Conservation (phyloP, 2,797 vertebrate genomes). For the Rhodeus uyekii region DNA sequence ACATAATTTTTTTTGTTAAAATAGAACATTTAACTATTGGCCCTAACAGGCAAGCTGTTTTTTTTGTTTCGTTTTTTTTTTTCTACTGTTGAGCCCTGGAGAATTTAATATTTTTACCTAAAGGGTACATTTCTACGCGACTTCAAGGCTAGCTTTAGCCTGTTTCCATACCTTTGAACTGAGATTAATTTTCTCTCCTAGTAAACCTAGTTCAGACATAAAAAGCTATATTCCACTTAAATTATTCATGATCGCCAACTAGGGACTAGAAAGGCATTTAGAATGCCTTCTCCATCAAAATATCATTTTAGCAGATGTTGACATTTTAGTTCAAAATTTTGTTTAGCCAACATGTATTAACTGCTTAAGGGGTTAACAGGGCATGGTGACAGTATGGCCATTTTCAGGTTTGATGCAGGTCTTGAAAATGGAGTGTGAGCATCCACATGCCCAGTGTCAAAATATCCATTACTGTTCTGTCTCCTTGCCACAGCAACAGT, state of each 20-base stretch:
- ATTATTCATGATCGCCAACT: constrained; percentile 13
- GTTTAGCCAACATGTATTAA: neutral
- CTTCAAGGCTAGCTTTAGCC: constrained; percentile 2
- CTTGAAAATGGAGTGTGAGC: constrained; percentile 32
- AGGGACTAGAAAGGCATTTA: neutral
- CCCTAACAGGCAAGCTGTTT: neutral
- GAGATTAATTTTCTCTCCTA: constrained; percentile 15
- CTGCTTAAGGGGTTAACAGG: constrained; percentile 21
- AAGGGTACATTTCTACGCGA: constrained; percentile 9
- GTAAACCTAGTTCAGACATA: neutral
- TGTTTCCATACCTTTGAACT: neutral
- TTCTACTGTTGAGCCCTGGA: neutral
- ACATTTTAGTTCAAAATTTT: constrained; percentile 16
- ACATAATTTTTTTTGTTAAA: too few species aligned
- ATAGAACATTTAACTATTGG: neutral
- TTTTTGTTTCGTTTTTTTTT: too few species aligned
- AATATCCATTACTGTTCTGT: constrained; percentile 44
- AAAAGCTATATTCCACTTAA: constrained; percentile 11
- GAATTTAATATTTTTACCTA: neutral
- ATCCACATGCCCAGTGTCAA: constrained; percentile 24
- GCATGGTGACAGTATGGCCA: neutral
- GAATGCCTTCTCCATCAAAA: neutral
- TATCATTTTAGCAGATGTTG: constrained; percentile 5
- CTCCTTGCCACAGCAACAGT: constrained; percentile 12
- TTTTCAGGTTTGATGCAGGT: constrained; percentile 24